Evolutionary conservation across 2,888 invertebrate genomes (phyloP).

Genomic region (Trisateles emortualis): DNA sequence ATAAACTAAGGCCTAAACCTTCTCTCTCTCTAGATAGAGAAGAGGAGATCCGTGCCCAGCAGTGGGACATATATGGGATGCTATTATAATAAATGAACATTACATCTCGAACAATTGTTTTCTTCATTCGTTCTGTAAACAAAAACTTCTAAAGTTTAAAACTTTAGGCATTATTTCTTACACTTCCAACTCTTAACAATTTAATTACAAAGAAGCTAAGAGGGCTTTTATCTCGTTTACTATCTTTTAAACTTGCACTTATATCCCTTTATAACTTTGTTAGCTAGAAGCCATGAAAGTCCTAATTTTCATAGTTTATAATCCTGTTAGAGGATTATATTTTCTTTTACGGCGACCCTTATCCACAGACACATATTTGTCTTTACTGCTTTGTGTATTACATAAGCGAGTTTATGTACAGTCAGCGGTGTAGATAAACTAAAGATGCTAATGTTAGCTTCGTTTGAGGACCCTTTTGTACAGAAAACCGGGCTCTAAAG

Average conservation of each 20-base stretch:
- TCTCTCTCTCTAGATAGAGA: no score
- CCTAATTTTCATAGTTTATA: constrained; percentile 24
- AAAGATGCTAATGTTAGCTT: background rate
- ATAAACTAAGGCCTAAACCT: no score
- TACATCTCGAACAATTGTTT: no score
- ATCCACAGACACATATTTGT: constrained; percentile 21
- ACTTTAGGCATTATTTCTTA: background rate
- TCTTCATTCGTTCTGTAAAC: no score
- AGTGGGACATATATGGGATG: no score
- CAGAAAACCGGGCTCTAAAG: background rate
- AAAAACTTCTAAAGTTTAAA: no score
- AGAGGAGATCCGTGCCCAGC: no score
- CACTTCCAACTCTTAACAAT: background rate
- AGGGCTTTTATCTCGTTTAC: background rate
- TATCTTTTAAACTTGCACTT: constrained; percentile 11
- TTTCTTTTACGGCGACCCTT: constrained; percentile 18
- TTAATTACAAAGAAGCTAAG: background rate
- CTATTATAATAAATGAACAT: no score
- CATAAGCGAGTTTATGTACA: background rate
- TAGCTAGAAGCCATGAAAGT: constrained; percentile 10
- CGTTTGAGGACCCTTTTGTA: background rate
- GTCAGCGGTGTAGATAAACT: background rate
- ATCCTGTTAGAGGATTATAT: constrained; percentile 26
- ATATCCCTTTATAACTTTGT: constrained; percentile 4
- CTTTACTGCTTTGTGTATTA: background rate